These are phyloP conservation scores for Corythaixoides concolor DNA, from an alignment of 2,113 vertebrate species.

Conservation along the genomic window DNA sequence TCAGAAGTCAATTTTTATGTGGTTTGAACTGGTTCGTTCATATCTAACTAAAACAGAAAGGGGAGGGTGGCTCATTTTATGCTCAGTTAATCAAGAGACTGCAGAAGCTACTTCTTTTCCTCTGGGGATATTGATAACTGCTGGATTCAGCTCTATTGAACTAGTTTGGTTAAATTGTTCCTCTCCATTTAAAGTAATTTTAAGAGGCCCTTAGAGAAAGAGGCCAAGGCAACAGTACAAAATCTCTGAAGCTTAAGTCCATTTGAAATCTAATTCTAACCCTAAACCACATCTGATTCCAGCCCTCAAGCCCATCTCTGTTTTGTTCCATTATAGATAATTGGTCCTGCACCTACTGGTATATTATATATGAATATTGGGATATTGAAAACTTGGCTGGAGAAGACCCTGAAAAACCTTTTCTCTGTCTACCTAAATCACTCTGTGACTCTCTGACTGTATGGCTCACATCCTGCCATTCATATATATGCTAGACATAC, in stretches of 20 bases:
- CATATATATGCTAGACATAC: neutral
- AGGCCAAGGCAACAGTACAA: neutral
- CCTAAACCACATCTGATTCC: neutral
- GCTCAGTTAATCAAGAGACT: constrained; percentile 46
- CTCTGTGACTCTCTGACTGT: neutral
- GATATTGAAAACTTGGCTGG: neutral
- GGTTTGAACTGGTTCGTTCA: constrained; percentile 43
- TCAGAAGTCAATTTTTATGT: constrained; percentile 35
- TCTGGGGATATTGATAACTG: neutral
- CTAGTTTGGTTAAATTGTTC: neutral
- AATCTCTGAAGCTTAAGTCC: neutral
- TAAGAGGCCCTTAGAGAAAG: neutral
- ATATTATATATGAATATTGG: neutral
- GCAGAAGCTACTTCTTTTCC: constrained; percentile 28
- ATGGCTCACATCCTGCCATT: neutral
- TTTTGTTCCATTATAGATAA: neutral
- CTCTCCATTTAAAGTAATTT: neutral
- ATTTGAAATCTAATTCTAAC: neutral
- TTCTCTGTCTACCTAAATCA: neutral
- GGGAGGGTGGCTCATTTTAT: constrained; percentile 35
- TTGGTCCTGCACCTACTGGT: neutral
- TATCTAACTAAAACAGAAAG: constrained; percentile 32
- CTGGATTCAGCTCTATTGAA: neutral
- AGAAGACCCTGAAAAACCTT: neutral
- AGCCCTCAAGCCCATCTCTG: neutral